Conservation (phyloP, 2,888 invertebrate genomes). For the Eulithis testata region DNA sequence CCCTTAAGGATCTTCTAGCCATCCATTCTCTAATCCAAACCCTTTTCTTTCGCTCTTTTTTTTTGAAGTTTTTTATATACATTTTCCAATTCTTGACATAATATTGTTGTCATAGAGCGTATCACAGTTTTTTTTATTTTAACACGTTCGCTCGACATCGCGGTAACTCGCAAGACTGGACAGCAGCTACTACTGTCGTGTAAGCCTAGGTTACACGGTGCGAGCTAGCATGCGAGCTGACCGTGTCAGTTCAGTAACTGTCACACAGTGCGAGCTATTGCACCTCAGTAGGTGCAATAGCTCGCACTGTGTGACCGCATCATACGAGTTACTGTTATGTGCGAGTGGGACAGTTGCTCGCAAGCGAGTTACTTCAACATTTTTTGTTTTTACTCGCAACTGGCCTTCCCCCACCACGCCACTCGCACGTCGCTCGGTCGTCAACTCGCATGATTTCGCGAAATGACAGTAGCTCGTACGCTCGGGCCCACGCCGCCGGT, state of each 20-base stretch:
- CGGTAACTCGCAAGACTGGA: conserved; percentile 30
- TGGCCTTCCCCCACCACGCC: conserved; percentile 18
- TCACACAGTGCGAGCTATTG: conserved; percentile 7
- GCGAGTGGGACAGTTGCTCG: conserved; percentile 39
- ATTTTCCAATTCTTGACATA: conserved; percentile 36
- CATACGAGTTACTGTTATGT: conserved; percentile 38
- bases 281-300: conserved; percentile 14
- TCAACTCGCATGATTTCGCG: conserved; percentile 27
- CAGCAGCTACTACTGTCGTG: too few species aligned
- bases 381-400: conserved; percentile 25
- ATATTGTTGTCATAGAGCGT: conserved; percentile 34
- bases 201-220: conserved; percentile 26
- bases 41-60: conserved; percentile 35
- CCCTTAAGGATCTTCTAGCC: conserved; percentile 35
- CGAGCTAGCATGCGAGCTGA: too few species aligned
- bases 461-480: conserved; percentile 24
- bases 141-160: conserved; percentile 33
- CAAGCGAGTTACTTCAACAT: conserved; percentile 33
- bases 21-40: conserved; percentile 35
- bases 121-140: conserved; percentile 33
- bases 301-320: conserved; percentile 32
- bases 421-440: conserved; percentile 22
- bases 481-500: conserved; percentile 32
- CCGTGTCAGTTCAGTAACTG: too few species aligned
- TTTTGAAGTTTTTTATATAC: conserved; percentile 29